A percentile compares a stretch with the other conserved stretches of the same genome.
Conservation (phyloP, 2,113 vertebrate genomes). For the Eretmochelys imbricata region DNA sequence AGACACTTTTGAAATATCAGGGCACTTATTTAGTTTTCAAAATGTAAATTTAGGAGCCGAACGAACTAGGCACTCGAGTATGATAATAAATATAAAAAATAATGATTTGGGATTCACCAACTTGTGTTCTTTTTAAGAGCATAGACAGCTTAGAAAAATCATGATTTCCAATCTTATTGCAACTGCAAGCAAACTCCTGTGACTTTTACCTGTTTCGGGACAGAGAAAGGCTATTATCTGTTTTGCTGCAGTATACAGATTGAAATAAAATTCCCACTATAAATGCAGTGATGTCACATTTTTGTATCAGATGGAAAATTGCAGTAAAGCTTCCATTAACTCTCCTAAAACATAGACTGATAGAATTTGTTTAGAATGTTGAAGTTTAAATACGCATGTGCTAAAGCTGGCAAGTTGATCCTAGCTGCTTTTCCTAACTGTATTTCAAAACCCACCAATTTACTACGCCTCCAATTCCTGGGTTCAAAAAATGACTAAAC, state of each 20-base stretch:
- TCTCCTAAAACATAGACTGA: conserved; percentile 32
- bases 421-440: conserved; percentile 13
- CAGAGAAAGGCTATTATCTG: background rate
- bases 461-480: no score
- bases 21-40: no score
- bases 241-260: background rate
- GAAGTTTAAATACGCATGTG: conserved; percentile 19
- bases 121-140: background rate
- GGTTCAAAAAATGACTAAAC: no score
- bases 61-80: no score
- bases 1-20: no score
- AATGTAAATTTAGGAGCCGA: no score
- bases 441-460: no score
- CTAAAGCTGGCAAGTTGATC: conserved; percentile 40
- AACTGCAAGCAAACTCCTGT: background rate
- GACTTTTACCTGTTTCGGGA: background rate
- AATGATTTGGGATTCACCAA: no score
- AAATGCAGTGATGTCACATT: background rate
- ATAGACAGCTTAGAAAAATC: background rate
- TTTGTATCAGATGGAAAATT: background rate
- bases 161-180: no score
- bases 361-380: conserved; percentile 1
- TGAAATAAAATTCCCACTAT: background rate
- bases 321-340: background rate
- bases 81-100: no score